Base-by-base conservation (phyloP, 2,888 invertebrate genomes). In the Drosophila pseudotakahashii region DNA sequence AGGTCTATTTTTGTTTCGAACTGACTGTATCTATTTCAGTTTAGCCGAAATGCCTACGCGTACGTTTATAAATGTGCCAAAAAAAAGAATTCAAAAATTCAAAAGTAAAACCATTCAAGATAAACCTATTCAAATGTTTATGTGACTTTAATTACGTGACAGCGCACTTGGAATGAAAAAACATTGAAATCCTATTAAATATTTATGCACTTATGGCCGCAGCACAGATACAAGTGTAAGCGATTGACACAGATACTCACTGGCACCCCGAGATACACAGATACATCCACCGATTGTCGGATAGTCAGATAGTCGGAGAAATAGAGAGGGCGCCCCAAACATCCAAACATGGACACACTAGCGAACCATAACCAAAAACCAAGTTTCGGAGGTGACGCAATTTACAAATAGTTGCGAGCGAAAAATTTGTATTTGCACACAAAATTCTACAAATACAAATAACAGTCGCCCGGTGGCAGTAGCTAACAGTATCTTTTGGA, bases 101-200 rank as follows among this genome's bases (percentile, higher is more conserved):
- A 54, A 41, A 48, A 58, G 47, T 68, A 57, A 50, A 37, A 59
- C 68, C 45, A 66, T 66, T 64, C 51, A 82, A 76, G 55, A 64
- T 66, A 51, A 64, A 69, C 30, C 60, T 66, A 64, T 81, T 75
- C 58, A 71, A 77, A 73, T 75, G 72, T 79, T 81, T 77, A 77
- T 72, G 77, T 58, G 82, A 71, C 67, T 85, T 88, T 82, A 86
- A 88, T 84, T 85, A 88, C 83, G 88, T 88, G 88, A 82, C 88
- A 75, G 77, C 71, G 63, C 68, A 80, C 59, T 72, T 75, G 68
- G 59, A 59, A 54, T 62, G 50, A 42, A 64, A 69, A 63, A 81
- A 79, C 79, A 79, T 79, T 82, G 85, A 73, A 80, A 75, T 72
- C 70, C 74, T 79, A 84, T 81, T 80, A 73, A 77, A 88, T 78